Conservation (phyloP, 2,888 invertebrate genomes). For the Tuta absoluta region DNA sequence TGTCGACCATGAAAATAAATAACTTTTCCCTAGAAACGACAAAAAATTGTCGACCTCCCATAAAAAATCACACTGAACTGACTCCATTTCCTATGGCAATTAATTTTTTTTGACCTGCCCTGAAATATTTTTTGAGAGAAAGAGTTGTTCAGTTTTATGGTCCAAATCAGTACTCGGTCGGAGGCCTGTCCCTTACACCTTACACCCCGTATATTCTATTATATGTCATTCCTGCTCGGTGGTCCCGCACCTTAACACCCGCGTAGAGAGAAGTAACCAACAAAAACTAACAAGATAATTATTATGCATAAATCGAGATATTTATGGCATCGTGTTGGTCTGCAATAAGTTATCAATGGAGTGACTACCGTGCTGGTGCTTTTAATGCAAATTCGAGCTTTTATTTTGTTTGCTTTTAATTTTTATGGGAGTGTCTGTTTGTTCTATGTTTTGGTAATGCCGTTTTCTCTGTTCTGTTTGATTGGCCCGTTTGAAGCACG, state of each 20-base stretch:
- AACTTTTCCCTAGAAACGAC: no score
- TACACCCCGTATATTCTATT: no score
- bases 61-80: no score
- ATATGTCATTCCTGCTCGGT: neutral
- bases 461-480: neutral
- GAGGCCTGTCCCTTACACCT: no score
- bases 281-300: constrained; percentile 25
- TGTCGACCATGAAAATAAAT: no score
- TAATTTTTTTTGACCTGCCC: no score
- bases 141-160: no score
- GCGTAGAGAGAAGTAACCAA: constrained; percentile 9
- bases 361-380: constrained; percentile 8
- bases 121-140: no score
- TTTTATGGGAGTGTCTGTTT: neutral
- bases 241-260: neutral
- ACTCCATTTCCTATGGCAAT: no score
- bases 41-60: no score
- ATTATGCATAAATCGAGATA: constrained; percentile 26
- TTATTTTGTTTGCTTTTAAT: constrained; percentile 20
- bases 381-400: constrained; percentile 22
- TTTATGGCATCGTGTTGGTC: constrained; percentile 20
- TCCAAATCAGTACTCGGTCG: no score
- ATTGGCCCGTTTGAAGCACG: no score
- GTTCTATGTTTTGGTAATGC: neutral
- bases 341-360: constrained; percentile 22